Percentiles rank a stretch among this genome's conserved stretches.
These are phyloP conservation scores for Holacanthella duospinosa DNA, from an alignment of 2,888 invertebrate species.

Conservation along the genomic window DNA sequence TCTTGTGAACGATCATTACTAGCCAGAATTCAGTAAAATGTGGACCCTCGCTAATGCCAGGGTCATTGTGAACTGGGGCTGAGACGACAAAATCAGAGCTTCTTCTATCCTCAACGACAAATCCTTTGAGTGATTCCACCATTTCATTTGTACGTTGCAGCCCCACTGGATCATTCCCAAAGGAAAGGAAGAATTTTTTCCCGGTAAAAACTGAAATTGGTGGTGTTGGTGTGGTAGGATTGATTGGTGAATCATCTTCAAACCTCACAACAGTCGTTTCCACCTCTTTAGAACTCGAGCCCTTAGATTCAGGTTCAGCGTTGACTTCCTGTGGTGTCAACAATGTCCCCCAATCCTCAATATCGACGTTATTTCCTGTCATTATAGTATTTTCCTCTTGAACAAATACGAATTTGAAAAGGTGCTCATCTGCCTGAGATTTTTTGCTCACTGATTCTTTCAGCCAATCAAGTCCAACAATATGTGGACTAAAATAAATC, in stretches of 20 bases:
- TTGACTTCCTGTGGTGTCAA: too few species aligned
- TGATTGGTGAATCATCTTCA: background rate
- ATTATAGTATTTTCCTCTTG: too few species aligned
- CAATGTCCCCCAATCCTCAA: too few species aligned
- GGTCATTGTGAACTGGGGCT: constrained; percentile 9
- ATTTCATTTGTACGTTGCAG: background rate
- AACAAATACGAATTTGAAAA: constrained; percentile 37
- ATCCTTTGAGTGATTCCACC: constrained; percentile 17
- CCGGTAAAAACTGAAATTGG: background rate
- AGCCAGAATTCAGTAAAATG: constrained; percentile 29
- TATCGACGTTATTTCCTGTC: too few species aligned
- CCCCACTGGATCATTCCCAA: background rate
- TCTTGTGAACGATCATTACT: constrained; percentile 18
- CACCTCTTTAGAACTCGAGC: background rate
- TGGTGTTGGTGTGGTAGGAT: background rate
- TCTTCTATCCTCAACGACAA: constrained; percentile 16
- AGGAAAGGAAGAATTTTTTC: background rate
- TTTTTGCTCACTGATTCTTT: constrained; percentile 57
- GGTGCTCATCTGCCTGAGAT: constrained; percentile 50
- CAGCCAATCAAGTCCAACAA: constrained; percentile 65
- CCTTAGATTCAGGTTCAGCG: background rate
- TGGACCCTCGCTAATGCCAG: background rate
- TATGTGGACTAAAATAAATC: constrained; percentile 45
- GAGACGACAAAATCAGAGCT: constrained; percentile 17
- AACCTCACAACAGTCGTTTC: too few species aligned